A percentile compares a stretch with the other conserved stretches of the same genome.
These are phyloP conservation scores for Rhynchotus rufescens DNA, from an alignment of 2,797 vertebrate genomes.

Conservation along the genomic window DNA sequence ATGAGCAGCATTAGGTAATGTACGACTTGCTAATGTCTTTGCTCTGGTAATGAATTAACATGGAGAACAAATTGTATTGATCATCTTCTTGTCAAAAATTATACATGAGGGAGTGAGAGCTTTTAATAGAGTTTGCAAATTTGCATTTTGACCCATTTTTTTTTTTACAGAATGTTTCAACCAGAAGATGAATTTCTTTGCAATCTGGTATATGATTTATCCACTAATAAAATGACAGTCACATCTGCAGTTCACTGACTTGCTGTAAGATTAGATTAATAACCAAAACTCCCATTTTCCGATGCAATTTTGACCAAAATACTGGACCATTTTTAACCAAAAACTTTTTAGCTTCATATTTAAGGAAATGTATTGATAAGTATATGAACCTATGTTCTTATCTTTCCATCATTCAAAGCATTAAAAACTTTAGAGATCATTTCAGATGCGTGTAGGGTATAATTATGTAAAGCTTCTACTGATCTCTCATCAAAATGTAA, in stretches of 20 bases:
- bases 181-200: neutral
- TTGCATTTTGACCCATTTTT: neutral
- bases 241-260: neutral
- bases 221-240: neutral
- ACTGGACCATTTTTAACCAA: neutral
- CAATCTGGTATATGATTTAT: neutral
- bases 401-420: neutral
- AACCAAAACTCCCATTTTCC: neutral
- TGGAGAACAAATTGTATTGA: neutral
- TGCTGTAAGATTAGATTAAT: neutral
- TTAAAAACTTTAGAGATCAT: neutral
- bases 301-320: neutral
- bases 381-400: neutral
- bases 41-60: neutral
- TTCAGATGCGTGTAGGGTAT: neutral
- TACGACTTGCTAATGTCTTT: slow-evolving; percentile 5
- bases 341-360: neutral
- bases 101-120: neutral
- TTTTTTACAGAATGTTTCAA: neutral
- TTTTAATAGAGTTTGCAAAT: neutral
- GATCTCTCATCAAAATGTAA: neutral
- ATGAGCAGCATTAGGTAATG: slow-evolving; percentile 98
- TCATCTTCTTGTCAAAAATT: neutral
- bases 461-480: neutral
- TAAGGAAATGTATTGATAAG: neutral